phyloP scores from a whole-genome alignment of 1,140 invertebrate species.

The Pinna nobilis region DNA sequence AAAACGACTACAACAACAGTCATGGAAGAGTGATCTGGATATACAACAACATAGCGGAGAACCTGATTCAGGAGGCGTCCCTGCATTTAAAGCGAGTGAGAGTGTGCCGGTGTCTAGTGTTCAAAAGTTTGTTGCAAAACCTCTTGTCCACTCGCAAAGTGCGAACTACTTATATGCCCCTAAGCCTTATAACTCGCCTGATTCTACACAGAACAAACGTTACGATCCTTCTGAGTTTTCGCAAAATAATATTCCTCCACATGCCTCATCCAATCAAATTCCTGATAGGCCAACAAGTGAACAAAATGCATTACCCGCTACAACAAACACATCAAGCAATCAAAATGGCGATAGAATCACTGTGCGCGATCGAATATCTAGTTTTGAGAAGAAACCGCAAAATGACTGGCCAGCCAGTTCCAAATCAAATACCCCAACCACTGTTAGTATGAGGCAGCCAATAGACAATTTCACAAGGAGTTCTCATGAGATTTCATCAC shows the following conservation, averaged over 20 bases:
- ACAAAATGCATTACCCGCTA: too few relatives aligned
- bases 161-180: slow-evolving; percentile 35
- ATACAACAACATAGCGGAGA: slow-evolving; percentile 4
- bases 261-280: too few relatives aligned
- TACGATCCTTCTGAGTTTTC: slow-evolving; percentile 12
- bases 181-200: slow-evolving; percentile 27
- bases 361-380: too few relatives aligned
- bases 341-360: too few relatives aligned
- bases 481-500: neutral
- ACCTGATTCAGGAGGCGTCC: slow-evolving; percentile 13
- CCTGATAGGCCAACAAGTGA: too few relatives aligned
- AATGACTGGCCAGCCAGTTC: too few relatives aligned
- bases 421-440: too few relatives aligned
- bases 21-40: slow-evolving; percentile 29
- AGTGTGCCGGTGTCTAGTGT: neutral
- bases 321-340: too few relatives aligned
- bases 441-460: too few relatives aligned
- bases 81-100: slow-evolving; percentile 18
- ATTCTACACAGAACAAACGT: neutral
- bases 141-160: slow-evolving; percentile 27
- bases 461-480: too few relatives aligned
- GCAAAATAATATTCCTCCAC: too few relatives aligned
- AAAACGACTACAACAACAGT: slow-evolving; percentile 44
- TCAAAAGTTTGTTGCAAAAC: slow-evolving; percentile 20
- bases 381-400: too few relatives aligned